A percentile compares a stretch with the other conserved stretches of the same genome.
Evolutionary conservation across 2,888 invertebrate species (phyloP).

Genomic region (Strigamia maritima): DNA sequence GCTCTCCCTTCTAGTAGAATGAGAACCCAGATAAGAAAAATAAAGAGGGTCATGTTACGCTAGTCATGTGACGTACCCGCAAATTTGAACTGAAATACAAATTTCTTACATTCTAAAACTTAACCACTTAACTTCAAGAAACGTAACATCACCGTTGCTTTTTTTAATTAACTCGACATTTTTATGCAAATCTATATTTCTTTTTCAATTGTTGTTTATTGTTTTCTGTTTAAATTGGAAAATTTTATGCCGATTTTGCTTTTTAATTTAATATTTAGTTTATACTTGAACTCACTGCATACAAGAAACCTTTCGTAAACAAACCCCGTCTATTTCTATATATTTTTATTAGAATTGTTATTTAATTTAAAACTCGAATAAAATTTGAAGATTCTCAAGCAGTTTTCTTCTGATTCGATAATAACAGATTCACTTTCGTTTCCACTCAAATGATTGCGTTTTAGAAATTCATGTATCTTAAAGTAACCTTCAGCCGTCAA

Average conservation of each 20-base stretch:
- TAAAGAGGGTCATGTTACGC: constrained; percentile 17
- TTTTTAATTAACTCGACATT: too few relatives aligned
- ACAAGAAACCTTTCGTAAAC: too few relatives aligned
- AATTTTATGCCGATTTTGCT: too few relatives aligned
- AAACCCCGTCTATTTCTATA: too few relatives aligned
- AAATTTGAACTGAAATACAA: neutral
- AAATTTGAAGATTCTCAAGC: neutral
- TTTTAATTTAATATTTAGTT: too few relatives aligned
- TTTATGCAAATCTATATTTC: too few relatives aligned
- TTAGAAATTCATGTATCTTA: neutral
- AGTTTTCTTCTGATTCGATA: neutral
- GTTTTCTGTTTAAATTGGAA: too few relatives aligned
- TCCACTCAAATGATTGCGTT: neutral
- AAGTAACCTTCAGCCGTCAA: neutral
- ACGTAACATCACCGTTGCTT: too few relatives aligned
- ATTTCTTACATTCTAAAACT: neutral
- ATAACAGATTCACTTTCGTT: neutral
- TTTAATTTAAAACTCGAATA: too few relatives aligned
- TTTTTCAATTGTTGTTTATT: too few relatives aligned
- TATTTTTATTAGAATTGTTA: too few relatives aligned
- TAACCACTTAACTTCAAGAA: neutral
- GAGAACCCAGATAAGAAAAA: constrained; percentile 11
- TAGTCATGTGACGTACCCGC: neutral
- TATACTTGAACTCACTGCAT: too few relatives aligned
- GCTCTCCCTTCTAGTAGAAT: neutral